Evolutionary conservation across 2,797 vertebrate genomes (phyloP), one percentile per base, ranked within the genome.

Genomic region (Echeneis naucrates): DNA sequence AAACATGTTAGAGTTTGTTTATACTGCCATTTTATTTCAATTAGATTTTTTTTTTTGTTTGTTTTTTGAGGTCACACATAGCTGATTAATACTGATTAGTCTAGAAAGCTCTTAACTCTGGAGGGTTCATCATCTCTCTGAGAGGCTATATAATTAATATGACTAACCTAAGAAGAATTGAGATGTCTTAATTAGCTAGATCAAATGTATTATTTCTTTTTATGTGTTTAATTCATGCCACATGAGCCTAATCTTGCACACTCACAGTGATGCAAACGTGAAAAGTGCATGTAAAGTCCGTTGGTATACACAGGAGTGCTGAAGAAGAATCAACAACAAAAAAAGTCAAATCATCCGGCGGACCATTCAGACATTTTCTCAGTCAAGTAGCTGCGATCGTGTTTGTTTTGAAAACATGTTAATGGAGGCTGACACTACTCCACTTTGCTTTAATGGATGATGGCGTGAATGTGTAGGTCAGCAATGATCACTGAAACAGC

Each of bases 41-140:
- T 23, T 13, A 10, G 0, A 33, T n/a, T n/a, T n/a, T n/a, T n/a
- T n/a, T n/a, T n/a, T n/a, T n/a, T n/a, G n/a, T n/a, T n/a, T n/a
- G n/a, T 45, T 42, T 55, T 70, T 55, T 59, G 27, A 77, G 37
- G 47, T 68, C 24, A 62, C 38, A 30, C 47, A 48, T 32, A 19
- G 56, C 44, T 66, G 14, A 66, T 50, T 40, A 57, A 71, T 48
- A 52, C 37, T 52, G 70, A 74, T 78, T 47, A 55, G 4, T 58
- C 48, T 48, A 16, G 16, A 59, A 62, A 58, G 53, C 62, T 60
- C 55, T 74, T 23, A 37, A 13, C 23, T 24, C 37, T 17, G 23
- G 0, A 35, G n/a, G 23, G 9, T 37, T 48, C 8, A 26, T 50
- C 26, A 52, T 26, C 24, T 70, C 26, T 27, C 40, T 57, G 19